Conservation (phyloP, 2,113 vertebrate species). For the Odocoileus virginianus region DNA sequence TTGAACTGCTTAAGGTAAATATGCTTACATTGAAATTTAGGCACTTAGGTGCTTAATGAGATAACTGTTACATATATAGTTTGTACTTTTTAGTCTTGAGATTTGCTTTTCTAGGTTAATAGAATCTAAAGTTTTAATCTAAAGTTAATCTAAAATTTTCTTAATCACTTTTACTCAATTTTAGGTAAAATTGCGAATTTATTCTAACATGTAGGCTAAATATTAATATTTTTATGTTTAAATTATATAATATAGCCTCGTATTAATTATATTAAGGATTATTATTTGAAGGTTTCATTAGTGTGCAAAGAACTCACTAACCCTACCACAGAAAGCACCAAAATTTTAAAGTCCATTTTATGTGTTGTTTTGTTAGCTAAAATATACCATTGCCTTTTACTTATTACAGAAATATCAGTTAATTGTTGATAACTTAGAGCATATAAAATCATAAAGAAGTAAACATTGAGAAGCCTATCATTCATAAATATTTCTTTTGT, state of each 20-base stretch:
- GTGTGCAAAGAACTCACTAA: not conserved
- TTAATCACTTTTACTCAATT: not conserved
- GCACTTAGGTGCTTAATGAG: not conserved
- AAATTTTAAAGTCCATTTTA: not conserved
- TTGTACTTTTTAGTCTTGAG: not conserved
- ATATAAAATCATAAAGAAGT: not conserved
- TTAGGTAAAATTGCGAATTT: not conserved
- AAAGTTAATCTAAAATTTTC: not conserved
- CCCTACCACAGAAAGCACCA: not conserved
- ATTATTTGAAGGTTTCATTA: not conserved
- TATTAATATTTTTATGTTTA: conserved; percentile 13
- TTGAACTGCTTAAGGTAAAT: conserved; percentile 90
- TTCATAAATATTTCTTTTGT: not conserved
- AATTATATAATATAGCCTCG: not conserved
- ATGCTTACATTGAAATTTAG: not conserved
- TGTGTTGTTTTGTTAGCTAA: not conserved
- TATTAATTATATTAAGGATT: not conserved
- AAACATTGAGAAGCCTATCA: not conserved
- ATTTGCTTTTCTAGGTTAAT: not conserved
- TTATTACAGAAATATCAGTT: not conserved
- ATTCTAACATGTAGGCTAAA: not conserved
- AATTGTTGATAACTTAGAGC: not conserved
- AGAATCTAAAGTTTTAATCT: not conserved
- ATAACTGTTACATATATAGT: not conserved
- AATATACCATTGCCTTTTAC: not conserved